Conservation (phyloP, 2,888 invertebrate species). For the Oligia fasciuncula region DNA sequence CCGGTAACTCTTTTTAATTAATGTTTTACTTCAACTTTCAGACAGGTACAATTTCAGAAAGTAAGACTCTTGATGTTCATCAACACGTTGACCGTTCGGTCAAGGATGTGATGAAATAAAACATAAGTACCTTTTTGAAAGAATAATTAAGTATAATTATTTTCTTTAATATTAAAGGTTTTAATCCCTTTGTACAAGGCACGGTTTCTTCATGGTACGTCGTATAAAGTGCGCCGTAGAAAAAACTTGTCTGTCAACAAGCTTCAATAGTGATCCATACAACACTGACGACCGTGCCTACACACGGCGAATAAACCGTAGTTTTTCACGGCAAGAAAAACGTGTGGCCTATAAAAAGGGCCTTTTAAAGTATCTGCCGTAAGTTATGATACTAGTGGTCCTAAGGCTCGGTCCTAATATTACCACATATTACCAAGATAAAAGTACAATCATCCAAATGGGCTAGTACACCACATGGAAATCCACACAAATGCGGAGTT, state of each 20-base stretch:
- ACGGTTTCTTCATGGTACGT: not conserved
- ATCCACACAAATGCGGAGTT: not conserved
- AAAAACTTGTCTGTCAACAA: not conserved
- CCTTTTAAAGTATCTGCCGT: not conserved
- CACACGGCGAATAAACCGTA: not conserved
- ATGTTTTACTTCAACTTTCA: constrained; percentile 36
- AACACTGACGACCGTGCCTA: not conserved
- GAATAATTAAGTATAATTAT: not conserved
- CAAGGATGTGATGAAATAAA: not conserved
- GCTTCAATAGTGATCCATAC: not conserved
- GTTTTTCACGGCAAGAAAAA: not conserved
- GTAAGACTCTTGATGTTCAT: constrained; percentile 9
- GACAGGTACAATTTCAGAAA: not conserved
- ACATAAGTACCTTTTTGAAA: no score
- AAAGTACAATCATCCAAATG: constrained; percentile 12
- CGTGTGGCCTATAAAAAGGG: not conserved
- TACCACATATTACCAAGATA: not conserved
- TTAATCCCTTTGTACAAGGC: not conserved
- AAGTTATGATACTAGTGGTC: no score
- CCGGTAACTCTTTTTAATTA: constrained; percentile 33
- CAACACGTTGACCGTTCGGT: not conserved
- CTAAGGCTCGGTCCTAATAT: not conserved
- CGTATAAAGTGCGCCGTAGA: not conserved
- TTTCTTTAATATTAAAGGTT: not conserved
- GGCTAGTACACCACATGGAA: not conserved